Evolutionary conservation across 2,888 invertebrate genomes (phyloP).

Genomic region (Ditula angustiorana): DNA sequence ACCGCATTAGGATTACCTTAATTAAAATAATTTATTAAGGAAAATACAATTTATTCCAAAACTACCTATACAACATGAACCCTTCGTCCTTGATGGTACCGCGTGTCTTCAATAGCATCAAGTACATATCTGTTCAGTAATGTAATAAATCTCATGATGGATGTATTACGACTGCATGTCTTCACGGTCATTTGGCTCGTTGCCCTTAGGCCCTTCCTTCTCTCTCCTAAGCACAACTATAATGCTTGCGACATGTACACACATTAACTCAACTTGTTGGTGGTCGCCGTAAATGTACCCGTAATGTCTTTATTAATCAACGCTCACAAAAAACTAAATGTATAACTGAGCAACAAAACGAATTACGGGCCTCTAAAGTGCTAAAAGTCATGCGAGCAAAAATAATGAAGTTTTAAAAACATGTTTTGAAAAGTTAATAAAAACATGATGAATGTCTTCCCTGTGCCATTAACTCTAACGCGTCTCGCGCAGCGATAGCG

Average conservation of each 20-base stretch:
- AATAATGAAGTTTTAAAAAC: slow-evolving; percentile 47
- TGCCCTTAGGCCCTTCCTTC: slow-evolving; percentile 32
- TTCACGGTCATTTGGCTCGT: slow-evolving; percentile 21
- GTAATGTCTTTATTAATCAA: slow-evolving; percentile 53
- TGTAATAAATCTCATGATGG: slow-evolving; percentile 25
- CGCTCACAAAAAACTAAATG: slow-evolving; percentile 44
- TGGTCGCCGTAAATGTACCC: slow-evolving; percentile 48
- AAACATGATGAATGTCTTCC: slow-evolving; percentile 49
- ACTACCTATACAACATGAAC: no score
- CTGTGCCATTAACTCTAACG: slow-evolving; percentile 42
- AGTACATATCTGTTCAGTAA: slow-evolving; percentile 3
- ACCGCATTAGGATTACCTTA: no score
- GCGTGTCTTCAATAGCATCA: background rate
- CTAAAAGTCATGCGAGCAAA: slow-evolving; percentile 43
- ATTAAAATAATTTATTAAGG: no score
- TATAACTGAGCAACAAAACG: slow-evolving; percentile 45
- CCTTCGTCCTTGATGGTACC: no score
- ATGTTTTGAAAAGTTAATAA: slow-evolving; percentile 44
- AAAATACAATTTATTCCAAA: no score
- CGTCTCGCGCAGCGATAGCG: slow-evolving; percentile 31
- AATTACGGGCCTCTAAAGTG: slow-evolving; percentile 42
- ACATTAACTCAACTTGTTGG: slow-evolving; percentile 30
- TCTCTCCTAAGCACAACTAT: slow-evolving; percentile 24
- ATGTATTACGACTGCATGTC: slow-evolving; percentile 27
- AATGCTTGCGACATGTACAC: slow-evolving; percentile 33